A percentile compares a stretch with the other conserved stretches of the same genome.
Evolutionary conservation across 2,888 invertebrate species (phyloP).

Genomic region (Drosophila prolongata): DNA sequence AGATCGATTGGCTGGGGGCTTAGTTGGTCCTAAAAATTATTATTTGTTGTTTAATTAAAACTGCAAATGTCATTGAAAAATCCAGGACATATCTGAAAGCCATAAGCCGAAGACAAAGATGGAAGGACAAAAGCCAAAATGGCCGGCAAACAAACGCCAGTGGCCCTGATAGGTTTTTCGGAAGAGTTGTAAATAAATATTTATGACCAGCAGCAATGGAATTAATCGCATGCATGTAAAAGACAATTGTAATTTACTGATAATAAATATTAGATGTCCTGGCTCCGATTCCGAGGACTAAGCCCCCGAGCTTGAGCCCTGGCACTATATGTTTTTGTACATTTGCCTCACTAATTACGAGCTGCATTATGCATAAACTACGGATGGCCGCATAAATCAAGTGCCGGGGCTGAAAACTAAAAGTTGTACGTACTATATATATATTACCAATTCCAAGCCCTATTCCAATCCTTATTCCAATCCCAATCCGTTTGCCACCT

Average conservation of each 20-base stretch:
- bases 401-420: constrained; percentile 49
- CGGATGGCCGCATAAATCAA: constrained; percentile 66
- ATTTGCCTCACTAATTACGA: constrained; percentile 69
- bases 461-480: not conserved
- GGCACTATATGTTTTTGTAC: constrained; percentile 33
- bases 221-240: constrained; percentile 64
- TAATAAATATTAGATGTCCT: constrained; percentile 71
- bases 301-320: constrained; percentile 25
- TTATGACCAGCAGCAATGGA: constrained; percentile 60
- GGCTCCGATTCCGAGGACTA: constrained; percentile 45
- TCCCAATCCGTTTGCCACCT: constrained; percentile 24
- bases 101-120: constrained; percentile 29
- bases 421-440: constrained; percentile 25
- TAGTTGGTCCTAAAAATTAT: constrained; percentile 28
- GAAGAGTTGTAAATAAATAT: constrained; percentile 75
- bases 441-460: constrained; percentile 3
- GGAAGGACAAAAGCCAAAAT: constrained; percentile 51
- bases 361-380: constrained; percentile 77
- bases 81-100: constrained; percentile 45
- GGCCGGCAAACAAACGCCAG: constrained; percentile 58
- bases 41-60: constrained; percentile 71
- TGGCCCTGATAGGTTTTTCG: constrained; percentile 72
- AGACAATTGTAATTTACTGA: constrained; percentile 80
- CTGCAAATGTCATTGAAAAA: constrained; percentile 77
- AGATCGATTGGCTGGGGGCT: constrained; percentile 8